Conservation (phyloP, 1,140 invertebrate genomes). For the Cydia pomonella region DNA sequence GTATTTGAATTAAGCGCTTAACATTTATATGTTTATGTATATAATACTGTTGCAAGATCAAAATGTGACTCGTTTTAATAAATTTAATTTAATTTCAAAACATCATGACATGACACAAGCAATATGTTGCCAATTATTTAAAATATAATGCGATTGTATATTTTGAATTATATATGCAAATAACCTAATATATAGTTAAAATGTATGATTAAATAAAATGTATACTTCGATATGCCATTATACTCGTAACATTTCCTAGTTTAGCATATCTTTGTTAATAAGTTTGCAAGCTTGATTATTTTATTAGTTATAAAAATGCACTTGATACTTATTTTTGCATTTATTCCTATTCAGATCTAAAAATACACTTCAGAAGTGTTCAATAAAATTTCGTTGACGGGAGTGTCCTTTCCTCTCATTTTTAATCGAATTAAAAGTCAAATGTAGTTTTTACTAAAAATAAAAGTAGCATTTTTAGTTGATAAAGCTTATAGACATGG, state of each 20-base stretch:
- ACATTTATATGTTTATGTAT: slow-evolving; percentile 40
- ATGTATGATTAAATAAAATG: background rate
- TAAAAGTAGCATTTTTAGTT: background rate
- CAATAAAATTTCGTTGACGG: slow-evolving; percentile 13
- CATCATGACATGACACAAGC: slow-evolving; percentile 11
- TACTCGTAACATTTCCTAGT: slow-evolving; percentile 30
- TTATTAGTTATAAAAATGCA: slow-evolving; percentile 1
- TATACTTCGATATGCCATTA: slow-evolving; percentile 46
- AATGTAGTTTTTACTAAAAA: background rate
- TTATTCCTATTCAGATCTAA: background rate
- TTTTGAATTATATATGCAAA: slow-evolving; percentile 24
- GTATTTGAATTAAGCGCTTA: slow-evolving; percentile 49
- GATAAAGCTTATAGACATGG: slow-evolving; percentile 24
- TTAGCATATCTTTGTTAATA: slow-evolving; percentile 10
- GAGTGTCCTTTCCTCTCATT: background rate
- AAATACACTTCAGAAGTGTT: slow-evolving; percentile 6
- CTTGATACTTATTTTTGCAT: background rate
- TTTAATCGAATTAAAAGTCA: background rate
- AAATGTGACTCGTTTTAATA: slow-evolving; percentile 29
- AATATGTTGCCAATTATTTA: slow-evolving; percentile 7
- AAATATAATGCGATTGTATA: background rate
- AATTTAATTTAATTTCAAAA: background rate
- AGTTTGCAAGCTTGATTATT: slow-evolving; percentile 12
- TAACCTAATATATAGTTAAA: slow-evolving; percentile 23
- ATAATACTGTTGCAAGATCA: slow-evolving; percentile 51